Conservation (phyloP, 1,140 invertebrate genomes). For the Daktulosphaira vitifoliae region DNA sequence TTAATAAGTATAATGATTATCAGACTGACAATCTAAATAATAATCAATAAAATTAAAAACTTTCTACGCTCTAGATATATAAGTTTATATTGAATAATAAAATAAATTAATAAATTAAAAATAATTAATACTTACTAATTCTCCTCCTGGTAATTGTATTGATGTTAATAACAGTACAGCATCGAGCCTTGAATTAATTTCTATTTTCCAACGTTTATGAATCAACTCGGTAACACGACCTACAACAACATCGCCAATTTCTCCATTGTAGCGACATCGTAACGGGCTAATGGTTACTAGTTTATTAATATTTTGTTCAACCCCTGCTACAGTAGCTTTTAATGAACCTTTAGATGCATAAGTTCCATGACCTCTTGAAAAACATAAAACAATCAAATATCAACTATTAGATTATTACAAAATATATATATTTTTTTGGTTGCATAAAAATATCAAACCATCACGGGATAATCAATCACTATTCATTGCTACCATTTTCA, state of each 20-base stretch:
- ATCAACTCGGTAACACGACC: constrained; percentile 86
- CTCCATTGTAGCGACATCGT: constrained; percentile 83
- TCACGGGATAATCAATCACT: background rate
- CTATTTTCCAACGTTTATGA: constrained; percentile 90
- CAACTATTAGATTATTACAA: too few species aligned
- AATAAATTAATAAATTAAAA: constrained; percentile 4
- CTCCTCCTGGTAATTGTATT: constrained; percentile 94
- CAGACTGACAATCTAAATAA: too few species aligned
- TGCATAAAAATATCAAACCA: constrained; percentile 14
- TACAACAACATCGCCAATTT: constrained; percentile 95
- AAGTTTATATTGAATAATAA: too few species aligned
- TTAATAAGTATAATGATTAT: constrained; percentile 24
- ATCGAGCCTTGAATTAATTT: constrained; percentile 84
- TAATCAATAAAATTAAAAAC: too few species aligned
- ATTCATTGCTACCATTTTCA: background rate
- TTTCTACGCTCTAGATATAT: too few species aligned
- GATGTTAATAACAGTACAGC: constrained; percentile 81
- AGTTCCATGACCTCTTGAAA: constrained; percentile 95
- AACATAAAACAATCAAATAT: constrained; percentile 30
- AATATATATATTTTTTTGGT: constrained; percentile 18
- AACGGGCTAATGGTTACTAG: constrained; percentile 82
- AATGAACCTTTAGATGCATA: constrained; percentile 70
- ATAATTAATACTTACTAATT: constrained; percentile 61
- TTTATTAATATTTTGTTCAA: constrained; percentile 90
- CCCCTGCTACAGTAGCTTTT: constrained; percentile 86